These are phyloP conservation scores for human DNA, from an alignment of 2,113 vertebrate genomes.

Conservation along the genomic window DNA sequence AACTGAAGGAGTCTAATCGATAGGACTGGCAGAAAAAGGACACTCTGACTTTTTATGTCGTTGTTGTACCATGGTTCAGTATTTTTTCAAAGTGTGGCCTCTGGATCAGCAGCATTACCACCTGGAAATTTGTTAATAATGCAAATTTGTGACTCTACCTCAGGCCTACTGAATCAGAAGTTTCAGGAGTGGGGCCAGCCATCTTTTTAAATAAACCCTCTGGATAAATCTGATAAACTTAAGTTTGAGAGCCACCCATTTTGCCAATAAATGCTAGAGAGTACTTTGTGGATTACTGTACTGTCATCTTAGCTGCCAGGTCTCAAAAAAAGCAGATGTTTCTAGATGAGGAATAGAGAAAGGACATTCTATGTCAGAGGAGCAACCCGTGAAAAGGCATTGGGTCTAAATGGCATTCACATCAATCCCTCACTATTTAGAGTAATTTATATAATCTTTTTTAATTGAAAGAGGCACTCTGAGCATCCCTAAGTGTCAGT, in stretches of 20 bases:
- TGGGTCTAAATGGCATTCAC: neutral
- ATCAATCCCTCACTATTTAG: neutral
- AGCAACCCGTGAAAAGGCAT: neutral
- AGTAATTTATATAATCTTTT: neutral
- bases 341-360: neutral
- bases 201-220: neutral
- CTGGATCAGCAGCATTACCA: neutral
- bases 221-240: neutral
- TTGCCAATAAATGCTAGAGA: neutral
- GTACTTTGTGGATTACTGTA: neutral
- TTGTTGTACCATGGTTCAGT: neutral
- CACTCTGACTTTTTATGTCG: neutral
- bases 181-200: neutral
- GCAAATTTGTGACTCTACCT: neutral
- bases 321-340: neutral
- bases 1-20: neutral
- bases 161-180: neutral
- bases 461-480: neutral
- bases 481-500: neutral
- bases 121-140: neutral
- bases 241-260: neutral
- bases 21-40: neutral
- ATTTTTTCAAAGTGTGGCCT: neutral
- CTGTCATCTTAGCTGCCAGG: neutral
- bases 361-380: neutral